A percentile compares a stretch with the other conserved stretches of the same genome.
phyloP scores from a whole-genome alignment of 2,888 invertebrate species.

The Dasysyrphus albostriatus region DNA sequence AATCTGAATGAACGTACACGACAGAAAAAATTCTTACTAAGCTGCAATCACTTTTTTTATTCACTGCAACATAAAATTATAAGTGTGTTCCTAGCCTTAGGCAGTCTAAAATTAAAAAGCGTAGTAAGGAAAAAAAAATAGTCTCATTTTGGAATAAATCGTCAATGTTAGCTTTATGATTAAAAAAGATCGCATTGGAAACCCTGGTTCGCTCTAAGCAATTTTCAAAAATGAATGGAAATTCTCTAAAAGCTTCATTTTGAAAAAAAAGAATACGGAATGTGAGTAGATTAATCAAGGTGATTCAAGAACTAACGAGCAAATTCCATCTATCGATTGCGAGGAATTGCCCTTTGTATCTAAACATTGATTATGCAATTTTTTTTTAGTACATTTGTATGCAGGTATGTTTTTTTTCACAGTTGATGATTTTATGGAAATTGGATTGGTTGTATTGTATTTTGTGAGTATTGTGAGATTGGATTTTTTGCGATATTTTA shows the following conservation, averaged over 20 bases:
- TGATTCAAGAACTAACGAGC: conserved; percentile 32
- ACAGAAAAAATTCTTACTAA: no score
- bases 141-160: no score
- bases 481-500: conserved; percentile 40
- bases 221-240: conserved; percentile 38
- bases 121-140: no score
- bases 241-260: conserved; percentile 30
- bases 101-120: no score
- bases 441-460: conserved; percentile 11
- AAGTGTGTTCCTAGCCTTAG: no score
- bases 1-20: no score
- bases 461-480: conserved; percentile 17
- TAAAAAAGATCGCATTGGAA: neutral
- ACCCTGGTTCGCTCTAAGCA: neutral
- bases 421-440: conserved; percentile 44
- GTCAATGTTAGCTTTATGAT: no score
- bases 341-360: conserved; percentile 41
- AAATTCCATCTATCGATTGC: conserved; percentile 30
- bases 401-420: neutral
- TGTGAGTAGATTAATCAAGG: conserved; percentile 29
- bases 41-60: no score
- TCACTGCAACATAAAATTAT: no score
- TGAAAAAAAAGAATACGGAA: conserved; percentile 2
- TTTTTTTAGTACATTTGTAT: neutral
- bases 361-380: conserved; percentile 53